phyloP scores from a whole-genome alignment of 2,113 vertebrate genomes.

The Microcebus tavaratra region DNA sequence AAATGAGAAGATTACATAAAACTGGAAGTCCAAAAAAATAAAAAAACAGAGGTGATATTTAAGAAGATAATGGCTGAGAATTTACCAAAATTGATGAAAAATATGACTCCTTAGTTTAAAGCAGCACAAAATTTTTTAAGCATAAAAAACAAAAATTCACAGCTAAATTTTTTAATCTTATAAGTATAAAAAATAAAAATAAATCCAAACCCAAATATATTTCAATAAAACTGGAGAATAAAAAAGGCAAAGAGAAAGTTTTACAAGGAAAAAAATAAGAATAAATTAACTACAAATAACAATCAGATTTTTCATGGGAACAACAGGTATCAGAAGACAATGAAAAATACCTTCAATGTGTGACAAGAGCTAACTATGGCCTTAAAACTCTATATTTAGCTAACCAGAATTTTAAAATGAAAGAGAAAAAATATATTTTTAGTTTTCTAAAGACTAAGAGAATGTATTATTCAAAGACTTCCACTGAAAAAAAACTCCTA shows the following conservation, averaged over 20 bases:
- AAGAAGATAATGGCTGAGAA: not conserved
- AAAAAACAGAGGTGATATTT: not conserved
- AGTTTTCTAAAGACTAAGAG: not conserved
- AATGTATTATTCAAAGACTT: not conserved
- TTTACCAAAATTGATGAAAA: conserved; percentile 19
- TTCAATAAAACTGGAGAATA: not conserved
- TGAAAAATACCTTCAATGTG: not conserved
- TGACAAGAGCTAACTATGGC: not conserved
- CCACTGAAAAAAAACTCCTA: not conserved
- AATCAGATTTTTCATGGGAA: not conserved
- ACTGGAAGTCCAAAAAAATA: not conserved
- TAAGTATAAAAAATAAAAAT: not conserved
- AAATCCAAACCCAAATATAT: not conserved
- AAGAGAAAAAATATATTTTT: not conserved
- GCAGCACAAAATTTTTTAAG: not conserved
- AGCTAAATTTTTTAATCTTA: not conserved
- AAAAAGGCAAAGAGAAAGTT: not conserved
- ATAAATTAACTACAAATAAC: not conserved
- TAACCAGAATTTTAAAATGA: not conserved
- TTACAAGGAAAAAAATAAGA: not conserved
- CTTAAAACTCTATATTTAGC: not conserved
- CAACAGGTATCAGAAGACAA: not conserved
- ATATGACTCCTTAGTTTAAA: not conserved
- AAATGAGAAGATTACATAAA: not conserved
- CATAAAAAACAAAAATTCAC: not conserved